Base-by-base conservation (phyloP, 1,140 invertebrate species). In the Helicoverpa zea region DNA sequence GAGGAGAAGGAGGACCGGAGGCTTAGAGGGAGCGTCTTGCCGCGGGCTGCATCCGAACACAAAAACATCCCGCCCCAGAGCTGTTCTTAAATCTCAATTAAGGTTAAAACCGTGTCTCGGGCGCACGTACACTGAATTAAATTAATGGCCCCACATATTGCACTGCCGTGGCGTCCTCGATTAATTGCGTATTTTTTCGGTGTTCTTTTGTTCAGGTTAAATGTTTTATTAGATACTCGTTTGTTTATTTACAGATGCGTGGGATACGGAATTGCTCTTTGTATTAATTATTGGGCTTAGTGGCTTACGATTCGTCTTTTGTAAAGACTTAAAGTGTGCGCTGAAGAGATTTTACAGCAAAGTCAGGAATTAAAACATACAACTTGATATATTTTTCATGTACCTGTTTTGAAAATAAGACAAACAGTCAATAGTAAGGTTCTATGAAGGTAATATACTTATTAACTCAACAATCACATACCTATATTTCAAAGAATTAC, bases 41-140 rank as follows among this genome's bases (percentile, higher is more conserved):
- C 83, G 56, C 61, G 58, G 80, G 70, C 86, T 79, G 82, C 82
- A 77, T 83, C 80, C 79, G 81, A 88, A 90, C 88, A 88, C 90
- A 91, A 91, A 90, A 89, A 88, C 87, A 81, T 83, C 89, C 88
- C 84, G 70, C 83, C 89, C 88, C 78, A 64, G 43, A 81, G 84
- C 84, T 84, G 81, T 95, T 94, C 92, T 95, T 95, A 94, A 95
- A 94, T 95, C 92, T 92, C 92, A 94, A 95, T 95, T 95, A 94
- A 89, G 92, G 92, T 91, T 91, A 90, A 93, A 93, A 92, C 91
- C 90, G 87, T 91, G 91, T 93, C 92, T 90, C 86, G 89, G 85
- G 86, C 88, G 83, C 90, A 93, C 91, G 91, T 94, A 93, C 89
- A 89, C 91, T 90, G 91, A 93, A 94, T 93, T 94, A 94, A 94